Percentiles rank a stretch among this genome's conserved stretches.
Evolutionary conservation across 2,888 invertebrate genomes (phyloP).

Genomic region (Drosophila maculinotata): DNA sequence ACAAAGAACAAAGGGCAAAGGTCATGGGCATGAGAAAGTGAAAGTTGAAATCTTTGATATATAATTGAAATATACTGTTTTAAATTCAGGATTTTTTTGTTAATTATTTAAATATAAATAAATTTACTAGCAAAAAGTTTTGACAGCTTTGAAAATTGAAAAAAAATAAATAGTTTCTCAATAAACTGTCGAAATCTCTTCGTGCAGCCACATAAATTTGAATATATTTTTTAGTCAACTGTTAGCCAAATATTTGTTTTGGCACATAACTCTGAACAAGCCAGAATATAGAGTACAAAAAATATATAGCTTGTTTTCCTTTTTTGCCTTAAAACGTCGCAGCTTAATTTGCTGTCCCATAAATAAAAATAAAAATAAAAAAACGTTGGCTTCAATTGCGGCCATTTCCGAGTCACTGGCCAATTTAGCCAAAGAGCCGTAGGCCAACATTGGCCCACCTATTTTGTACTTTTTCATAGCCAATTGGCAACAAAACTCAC

Average conservation of each 20-base stretch:
- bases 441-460: slow-evolving; percentile 27
- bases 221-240: slow-evolving; percentile 11
- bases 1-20: too few species aligned
- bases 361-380: slow-evolving; percentile 46
- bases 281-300: slow-evolving; percentile 5
- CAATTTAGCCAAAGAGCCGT: slow-evolving; percentile 38
- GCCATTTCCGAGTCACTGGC: slow-evolving; percentile 58
- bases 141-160: too few species aligned
- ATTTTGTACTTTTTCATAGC: slow-evolving; percentile 33
- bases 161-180: too few species aligned
- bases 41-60: too few species aligned
- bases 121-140: too few species aligned
- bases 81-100: too few species aligned
- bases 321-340: neutral
- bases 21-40: too few species aligned
- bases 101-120: too few species aligned
- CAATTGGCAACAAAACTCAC: slow-evolving; percentile 85
- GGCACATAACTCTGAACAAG: slow-evolving; percentile 26
- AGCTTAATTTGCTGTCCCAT: slow-evolving; percentile 59
- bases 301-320: slow-evolving; percentile 26
- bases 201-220: slow-evolving; percentile 17
- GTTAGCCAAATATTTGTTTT: slow-evolving; percentile 11
- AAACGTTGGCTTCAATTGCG: slow-evolving; percentile 60
- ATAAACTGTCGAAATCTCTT: too few species aligned
- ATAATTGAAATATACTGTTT: too few species aligned